These are phyloP conservation scores for Danio tinwini DNA, from an alignment of 2,797 vertebrate genomes.

Conservation along the genomic window DNA sequence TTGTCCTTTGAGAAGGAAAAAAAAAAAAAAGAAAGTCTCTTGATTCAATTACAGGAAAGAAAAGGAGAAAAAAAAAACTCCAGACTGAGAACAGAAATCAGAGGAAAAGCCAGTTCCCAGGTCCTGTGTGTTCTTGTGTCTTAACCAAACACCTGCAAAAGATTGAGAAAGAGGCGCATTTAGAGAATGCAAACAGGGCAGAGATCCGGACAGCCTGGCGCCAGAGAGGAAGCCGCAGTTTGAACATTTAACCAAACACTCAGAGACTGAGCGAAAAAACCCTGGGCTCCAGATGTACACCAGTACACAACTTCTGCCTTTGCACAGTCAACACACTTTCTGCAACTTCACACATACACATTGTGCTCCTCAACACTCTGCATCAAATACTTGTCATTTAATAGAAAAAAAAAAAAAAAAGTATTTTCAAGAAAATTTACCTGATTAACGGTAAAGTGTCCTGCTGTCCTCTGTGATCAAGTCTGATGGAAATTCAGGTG, in stretches of 20 bases:
- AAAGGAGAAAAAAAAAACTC: slow-evolving; percentile 62
- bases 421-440: slow-evolving; percentile 72
- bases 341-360: background rate
- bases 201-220: slow-evolving; percentile 97
- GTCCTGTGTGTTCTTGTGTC: slow-evolving; percentile 79
- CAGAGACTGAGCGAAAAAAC: slow-evolving; percentile 86
- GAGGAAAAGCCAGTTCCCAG: slow-evolving; percentile 74
- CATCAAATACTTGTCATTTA: background rate
- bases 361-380: background rate
- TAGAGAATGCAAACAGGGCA: slow-evolving; percentile 93
- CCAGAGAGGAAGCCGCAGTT: slow-evolving; percentile 97
- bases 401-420: background rate
- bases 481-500: slow-evolving; percentile 94
- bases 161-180: slow-evolving; percentile 93
- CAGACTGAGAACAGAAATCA: slow-evolving; percentile 76
- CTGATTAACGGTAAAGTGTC: slow-evolving; percentile 95
- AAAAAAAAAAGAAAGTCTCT: slow-evolving; percentile 63
- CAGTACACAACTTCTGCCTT: slow-evolving; percentile 72
- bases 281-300: slow-evolving; percentile 91
- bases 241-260: slow-evolving; percentile 98
- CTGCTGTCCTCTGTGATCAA: slow-evolving; percentile 94
- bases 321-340: slow-evolving; percentile 70
- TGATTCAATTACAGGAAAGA: slow-evolving; percentile 76
- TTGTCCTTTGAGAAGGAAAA: slow-evolving; percentile 80
- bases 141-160: slow-evolving; percentile 97